Conservation (phyloP, 2,113 vertebrate genomes). For the Ramphastos sulfuratus region DNA sequence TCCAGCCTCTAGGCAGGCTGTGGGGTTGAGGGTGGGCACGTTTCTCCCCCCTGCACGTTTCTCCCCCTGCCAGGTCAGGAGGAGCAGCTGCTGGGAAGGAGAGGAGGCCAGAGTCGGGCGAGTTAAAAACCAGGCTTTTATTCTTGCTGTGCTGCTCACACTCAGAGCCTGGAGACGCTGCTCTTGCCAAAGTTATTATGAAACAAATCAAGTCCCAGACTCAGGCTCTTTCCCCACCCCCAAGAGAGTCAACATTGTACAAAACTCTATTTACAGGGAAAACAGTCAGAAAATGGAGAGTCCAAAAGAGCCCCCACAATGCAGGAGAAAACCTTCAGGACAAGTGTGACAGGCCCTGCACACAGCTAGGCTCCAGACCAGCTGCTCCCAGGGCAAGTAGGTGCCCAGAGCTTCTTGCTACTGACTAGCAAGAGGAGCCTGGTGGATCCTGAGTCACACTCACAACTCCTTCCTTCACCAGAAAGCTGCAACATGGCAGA, state of each 20-base stretch:
- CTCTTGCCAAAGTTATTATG: conserved; percentile 53
- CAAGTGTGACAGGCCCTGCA: background rate
- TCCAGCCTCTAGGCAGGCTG: background rate
- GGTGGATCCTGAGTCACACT: background rate
- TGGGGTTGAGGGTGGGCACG: background rate
- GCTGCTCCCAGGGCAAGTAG: background rate
- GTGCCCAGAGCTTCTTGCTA: background rate
- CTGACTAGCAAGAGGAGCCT: background rate
- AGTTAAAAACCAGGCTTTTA: conserved; percentile 71
- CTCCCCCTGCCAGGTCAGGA: background rate
- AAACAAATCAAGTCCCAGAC: conserved; percentile 58
- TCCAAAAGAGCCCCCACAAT: background rate
- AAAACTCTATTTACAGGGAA: conserved; percentile 84
- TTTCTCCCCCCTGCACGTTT: background rate
- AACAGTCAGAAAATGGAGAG: conserved; percentile 58
- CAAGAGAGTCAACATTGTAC: conserved; percentile 72
- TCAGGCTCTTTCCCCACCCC: conserved; percentile 41
- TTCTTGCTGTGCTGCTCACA: conserved; percentile 57
- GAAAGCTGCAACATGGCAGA: background rate
- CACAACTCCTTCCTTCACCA: background rate
- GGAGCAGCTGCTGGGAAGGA: background rate
- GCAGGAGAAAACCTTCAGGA: background rate
- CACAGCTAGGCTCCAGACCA: background rate
- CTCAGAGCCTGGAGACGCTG: conserved; percentile 32
- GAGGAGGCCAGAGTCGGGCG: background rate